Base-by-base conservation (phyloP, 2,797 vertebrate genomes). In the Pipistrellus kuhlii region DNA sequence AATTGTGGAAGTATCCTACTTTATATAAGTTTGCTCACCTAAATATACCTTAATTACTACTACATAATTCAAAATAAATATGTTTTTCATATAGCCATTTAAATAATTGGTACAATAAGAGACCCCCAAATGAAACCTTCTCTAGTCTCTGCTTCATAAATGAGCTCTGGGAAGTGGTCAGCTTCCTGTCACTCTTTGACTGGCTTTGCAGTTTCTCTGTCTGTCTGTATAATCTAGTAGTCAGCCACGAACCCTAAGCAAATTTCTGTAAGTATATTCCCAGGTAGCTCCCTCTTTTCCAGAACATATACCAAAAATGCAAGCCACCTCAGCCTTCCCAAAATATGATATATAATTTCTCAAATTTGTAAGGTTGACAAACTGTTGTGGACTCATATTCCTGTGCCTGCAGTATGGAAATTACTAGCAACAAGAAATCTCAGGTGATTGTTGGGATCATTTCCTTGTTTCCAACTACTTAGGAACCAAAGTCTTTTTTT, bases 261-360 rank as follows among this genome's bases (percentile, higher is more conserved):
- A 80, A 89, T 94, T 89, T 92, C 10, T 92, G 8, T 27, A 80
- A 89, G 12, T 71, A 51, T 35, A 90, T 80, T 88, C 46, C n/a
- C 76, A 35, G 9, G 2, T 21, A 41, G 6, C 8, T 91, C 44
- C 20, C 35, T 83, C 32, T 93, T 78, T 44, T 82, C 62, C 71
- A 48, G 9, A 72, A 71, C 14, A 30, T 18, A 4, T 46, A 46
- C n/a, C 32, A 8, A 35, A 85, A 90, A 71, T 72, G 23, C 30
- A 48, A 85, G 51, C 8, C 0, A 35, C 7, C 17, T 76, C 17
- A 55, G n/a, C 10, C 38, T 94, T 59, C 23, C 12, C 59, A 77
- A n/a, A 20, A 30, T 59, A 18, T 17, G 23, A 59, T 85, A 25
- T 88, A 48, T 62, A 53, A 59, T 51, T 85, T 27, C 10, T 73